These are phyloP conservation scores for Pachycephala philippinensis DNA, from an alignment of 2,113 vertebrate species.

Conservation along the genomic window DNA sequence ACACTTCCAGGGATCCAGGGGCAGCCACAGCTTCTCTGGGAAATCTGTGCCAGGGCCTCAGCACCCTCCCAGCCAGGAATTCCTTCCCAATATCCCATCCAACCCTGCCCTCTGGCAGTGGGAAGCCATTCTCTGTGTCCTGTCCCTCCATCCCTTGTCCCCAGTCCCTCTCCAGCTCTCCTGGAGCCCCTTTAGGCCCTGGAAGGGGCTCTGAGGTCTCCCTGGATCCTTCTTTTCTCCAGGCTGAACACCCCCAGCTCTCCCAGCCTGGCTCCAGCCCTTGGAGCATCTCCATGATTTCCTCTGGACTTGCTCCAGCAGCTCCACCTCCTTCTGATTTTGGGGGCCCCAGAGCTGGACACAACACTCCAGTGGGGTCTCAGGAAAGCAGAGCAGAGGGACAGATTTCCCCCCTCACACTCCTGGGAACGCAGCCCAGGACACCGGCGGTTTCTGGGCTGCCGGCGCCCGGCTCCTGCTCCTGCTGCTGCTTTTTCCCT, in stretches of 20 bases:
- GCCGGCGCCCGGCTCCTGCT: rapidly evolving
- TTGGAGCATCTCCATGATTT: neutral
- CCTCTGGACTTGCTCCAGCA: neutral
- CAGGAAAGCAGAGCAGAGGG: neutral
- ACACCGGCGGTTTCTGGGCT: rapidly evolving
- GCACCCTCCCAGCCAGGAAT: rapidly evolving
- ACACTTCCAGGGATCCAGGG: neutral
- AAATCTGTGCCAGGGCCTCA: rapidly evolving
- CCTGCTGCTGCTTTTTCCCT: neutral
- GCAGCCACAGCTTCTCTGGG: neutral
- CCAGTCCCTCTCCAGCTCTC: neutral
- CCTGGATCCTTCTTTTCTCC: neutral
- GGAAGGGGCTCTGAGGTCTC: neutral
- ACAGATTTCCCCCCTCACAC: rapidly evolving
- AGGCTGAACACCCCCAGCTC: neutral
- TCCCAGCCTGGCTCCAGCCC: neutral
- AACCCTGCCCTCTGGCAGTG: rapidly evolving
- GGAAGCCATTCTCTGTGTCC: neutral
- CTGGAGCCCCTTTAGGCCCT: neutral
- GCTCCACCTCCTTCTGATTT: neutral
- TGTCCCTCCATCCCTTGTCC: neutral
- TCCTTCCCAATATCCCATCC: rapidly evolving
- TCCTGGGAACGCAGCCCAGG: neutral
- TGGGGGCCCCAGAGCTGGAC: no score
- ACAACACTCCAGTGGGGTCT: neutral